Percentiles rank a stretch among this genome's conserved stretches.
Conservation (phyloP, 2,113 vertebrate species). For the Tylochromis polylepis region DNA sequence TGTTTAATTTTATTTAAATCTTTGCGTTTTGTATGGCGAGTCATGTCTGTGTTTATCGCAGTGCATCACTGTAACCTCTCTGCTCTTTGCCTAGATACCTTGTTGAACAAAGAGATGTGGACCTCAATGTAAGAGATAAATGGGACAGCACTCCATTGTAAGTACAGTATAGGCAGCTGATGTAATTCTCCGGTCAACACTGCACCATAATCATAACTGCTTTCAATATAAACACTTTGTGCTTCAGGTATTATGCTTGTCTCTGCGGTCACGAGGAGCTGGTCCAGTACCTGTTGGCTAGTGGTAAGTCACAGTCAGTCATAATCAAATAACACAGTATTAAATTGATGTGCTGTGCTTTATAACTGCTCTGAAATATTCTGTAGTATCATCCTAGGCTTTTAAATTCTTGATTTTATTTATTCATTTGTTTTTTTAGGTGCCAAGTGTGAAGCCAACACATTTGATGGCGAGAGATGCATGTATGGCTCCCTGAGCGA, state of each 20-base stretch:
- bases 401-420: neutral
- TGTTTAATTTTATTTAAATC: neutral
- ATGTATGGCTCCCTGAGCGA: constrained; percentile 90
- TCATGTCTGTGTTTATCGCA: neutral
- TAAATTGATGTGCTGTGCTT: neutral
- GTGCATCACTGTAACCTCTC: neutral
- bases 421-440: constrained; percentile 64
- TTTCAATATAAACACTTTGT: neutral
- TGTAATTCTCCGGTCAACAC: neutral
- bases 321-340: neutral
- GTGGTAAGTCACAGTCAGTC: constrained; percentile 75
- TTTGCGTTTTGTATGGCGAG: neutral
- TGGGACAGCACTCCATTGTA: constrained; percentile 98
- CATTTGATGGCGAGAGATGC: constrained; percentile 92
- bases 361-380: neutral
- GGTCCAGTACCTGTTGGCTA: constrained; percentile 91
- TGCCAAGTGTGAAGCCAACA: constrained; percentile 94
- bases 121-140: constrained; percentile 93
- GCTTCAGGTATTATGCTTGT: constrained; percentile 89
- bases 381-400: neutral
- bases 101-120: constrained; percentile 94
- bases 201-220: neutral
- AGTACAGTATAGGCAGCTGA: constrained; percentile 57
- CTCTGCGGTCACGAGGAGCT: constrained; percentile 94
- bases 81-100: constrained; percentile 78